phyloP scores from a whole-genome alignment of 2,113 vertebrate species.

The Planiliza haematocheilus region DNA sequence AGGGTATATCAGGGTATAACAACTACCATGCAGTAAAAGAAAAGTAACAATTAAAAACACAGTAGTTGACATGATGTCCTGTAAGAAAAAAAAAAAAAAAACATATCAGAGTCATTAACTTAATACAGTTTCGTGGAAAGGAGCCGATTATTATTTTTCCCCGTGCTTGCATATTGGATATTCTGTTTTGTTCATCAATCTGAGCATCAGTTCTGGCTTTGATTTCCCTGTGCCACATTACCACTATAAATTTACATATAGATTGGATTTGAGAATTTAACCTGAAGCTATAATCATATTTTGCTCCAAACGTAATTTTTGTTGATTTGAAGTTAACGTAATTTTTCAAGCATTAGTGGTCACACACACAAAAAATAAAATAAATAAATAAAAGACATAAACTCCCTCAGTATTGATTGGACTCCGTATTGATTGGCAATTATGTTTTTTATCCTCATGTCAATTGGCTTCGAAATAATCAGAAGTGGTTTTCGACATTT shows the following conservation, averaged over 20 bases:
- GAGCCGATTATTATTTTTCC: conserved; percentile 57
- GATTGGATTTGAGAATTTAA: conserved; percentile 85
- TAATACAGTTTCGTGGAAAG: conserved; percentile 35
- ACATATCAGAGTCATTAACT: conserved; percentile 15
- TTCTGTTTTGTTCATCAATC: conserved; percentile 77
- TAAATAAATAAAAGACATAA: not conserved
- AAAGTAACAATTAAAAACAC: not conserved
- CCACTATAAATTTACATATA: conserved; percentile 83
- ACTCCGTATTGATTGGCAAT: not conserved
- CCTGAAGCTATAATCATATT: conserved; percentile 82
- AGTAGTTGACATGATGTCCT: not conserved
- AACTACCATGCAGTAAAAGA: not conserved
- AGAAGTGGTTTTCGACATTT: not conserved
- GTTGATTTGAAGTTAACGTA: conserved; percentile 69
- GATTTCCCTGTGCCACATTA: conserved; percentile 79
- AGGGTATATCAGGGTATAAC: not conserved
- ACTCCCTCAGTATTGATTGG: not conserved
- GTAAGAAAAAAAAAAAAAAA: not conserved
- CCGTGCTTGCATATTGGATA: conserved; percentile 45
- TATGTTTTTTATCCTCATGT: not conserved
- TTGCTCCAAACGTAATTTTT: conserved; percentile 74
- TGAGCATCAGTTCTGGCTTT: conserved; percentile 77
- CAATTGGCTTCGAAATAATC: not conserved
- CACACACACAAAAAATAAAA: too few relatives aligned
- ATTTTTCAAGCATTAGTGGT: conserved; percentile 37